These are phyloP conservation scores for Dolichotis patagonum DNA, from an alignment of 2,113 vertebrate species.

Conservation along the genomic window DNA sequence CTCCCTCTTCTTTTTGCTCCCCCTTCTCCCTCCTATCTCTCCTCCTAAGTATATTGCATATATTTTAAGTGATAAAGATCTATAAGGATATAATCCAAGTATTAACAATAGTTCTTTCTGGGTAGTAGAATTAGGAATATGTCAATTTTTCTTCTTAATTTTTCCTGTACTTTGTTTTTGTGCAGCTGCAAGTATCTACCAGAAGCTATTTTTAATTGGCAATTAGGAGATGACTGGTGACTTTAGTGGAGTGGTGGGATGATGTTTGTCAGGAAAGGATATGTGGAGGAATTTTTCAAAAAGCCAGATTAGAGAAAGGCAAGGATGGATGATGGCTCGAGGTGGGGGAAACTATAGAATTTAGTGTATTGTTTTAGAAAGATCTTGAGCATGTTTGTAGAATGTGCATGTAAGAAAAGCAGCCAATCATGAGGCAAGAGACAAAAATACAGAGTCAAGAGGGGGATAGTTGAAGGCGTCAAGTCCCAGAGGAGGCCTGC, in stretches of 20 bases:
- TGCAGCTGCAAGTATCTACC: neutral
- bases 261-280: neutral
- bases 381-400: slow-evolving; percentile 11
- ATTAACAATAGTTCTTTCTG: slow-evolving; percentile 33
- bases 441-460: slow-evolving; percentile 1
- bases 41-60: too few relatives aligned
- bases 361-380: slow-evolving; percentile 15
- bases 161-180: slow-evolving; percentile 51
- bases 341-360: neutral
- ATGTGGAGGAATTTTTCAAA: neutral
- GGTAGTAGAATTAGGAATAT: slow-evolving; percentile 45
- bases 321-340: neutral
- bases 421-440: neutral
- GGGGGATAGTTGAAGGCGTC: neutral
- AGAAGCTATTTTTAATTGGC: slow-evolving; percentile 70
- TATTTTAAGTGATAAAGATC: neutral
- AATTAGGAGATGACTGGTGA: slow-evolving; percentile 65
- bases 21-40: too few relatives aligned
- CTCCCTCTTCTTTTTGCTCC: too few relatives aligned
- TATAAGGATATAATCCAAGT: slow-evolving; percentile 13
- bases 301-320: slow-evolving; percentile 1
- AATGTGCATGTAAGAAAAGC: neutral
- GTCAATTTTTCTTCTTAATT: slow-evolving; percentile 43
- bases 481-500: neutral
- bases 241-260: neutral